Evolutionary conservation across 2,113 vertebrate species (phyloP), one percentile per base, ranked within the genome.

Genomic region (Pachyramphus minor): DNA sequence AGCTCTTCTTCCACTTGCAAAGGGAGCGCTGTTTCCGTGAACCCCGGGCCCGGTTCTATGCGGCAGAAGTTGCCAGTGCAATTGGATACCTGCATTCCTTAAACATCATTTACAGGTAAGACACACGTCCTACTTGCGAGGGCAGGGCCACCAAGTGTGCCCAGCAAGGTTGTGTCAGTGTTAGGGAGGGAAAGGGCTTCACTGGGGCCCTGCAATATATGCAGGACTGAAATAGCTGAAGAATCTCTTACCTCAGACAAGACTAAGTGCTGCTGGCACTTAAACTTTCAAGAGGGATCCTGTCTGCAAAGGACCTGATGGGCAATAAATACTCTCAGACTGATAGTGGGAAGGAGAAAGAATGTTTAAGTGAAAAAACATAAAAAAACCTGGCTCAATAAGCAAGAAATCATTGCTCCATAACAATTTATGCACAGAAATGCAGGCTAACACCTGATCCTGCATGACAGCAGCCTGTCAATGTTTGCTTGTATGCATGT

Each of bases 1-100:
- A 99, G 99, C 97, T 99, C 49, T 99, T 99, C 97, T 99, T 99
- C 98, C 99, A 99, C 96, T 96, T 99, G 90, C 99, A 99, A 97
- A 98, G 98, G 76, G 99, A 99, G 75, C 98, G 98, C 52, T 98
- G 98, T 63, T 99, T 99, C 96, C 98, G 98, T 5, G 99, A 99
- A 77, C 98, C 99, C 25, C 98, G 99, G 39, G 99, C 99, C 2
- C 97, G 99, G 5, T 99, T 99, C 97, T 99, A 99, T 0, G 77
- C 98, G 0, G 99, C 99, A 0, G 99, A 99, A 95, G 98, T 99
- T 1, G 99, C 99, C 31, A 99, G 99, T 8, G 99, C 99, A 33
- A 98, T 99, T 11, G 99, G 99, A 39, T 99, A 99, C 96, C 98
- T 99, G 60, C 99, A 99, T 86, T 99, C 99, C 41, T 98, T 99